Evolutionary conservation across 2,797 vertebrate genomes (phyloP).

Genomic region (Sebastes minor): DNA sequence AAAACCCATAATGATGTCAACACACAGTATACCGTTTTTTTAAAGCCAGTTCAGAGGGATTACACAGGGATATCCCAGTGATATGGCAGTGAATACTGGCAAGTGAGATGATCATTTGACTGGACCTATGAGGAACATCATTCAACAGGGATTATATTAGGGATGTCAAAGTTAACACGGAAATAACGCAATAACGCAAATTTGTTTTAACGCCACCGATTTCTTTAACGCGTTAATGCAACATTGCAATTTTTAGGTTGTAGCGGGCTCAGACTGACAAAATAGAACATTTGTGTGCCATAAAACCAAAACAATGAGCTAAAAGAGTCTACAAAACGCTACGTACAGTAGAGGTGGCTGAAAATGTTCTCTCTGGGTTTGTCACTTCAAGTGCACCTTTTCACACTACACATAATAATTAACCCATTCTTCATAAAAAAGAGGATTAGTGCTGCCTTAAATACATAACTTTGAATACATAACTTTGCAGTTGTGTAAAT

Average conservation of each 20-base stretch:
- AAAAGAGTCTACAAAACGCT: background rate
- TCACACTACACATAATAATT: background rate
- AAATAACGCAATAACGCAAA: too few relatives aligned
- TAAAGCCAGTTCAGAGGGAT: background rate
- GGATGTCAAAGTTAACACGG: too few relatives aligned
- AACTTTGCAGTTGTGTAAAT: background rate
- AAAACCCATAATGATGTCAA: constrained; percentile 13
- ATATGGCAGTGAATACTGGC: background rate
- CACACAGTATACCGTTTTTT: background rate
- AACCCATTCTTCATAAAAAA: background rate
- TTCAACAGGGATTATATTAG: background rate
- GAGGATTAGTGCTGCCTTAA: background rate
- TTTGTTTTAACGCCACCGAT: too few relatives aligned
- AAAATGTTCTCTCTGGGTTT: background rate
- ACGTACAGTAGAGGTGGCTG: background rate
- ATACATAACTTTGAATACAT: background rate
- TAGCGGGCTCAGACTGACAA: background rate
- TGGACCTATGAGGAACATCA: background rate
- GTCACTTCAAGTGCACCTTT: background rate
- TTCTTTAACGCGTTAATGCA: too few relatives aligned
- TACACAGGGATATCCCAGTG: background rate
- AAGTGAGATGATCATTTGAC: background rate
- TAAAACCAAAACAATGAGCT: background rate
- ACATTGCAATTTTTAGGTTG: too few relatives aligned
- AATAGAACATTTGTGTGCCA: background rate